Percentiles rank a stretch among this genome's conserved stretches.
Evolutionary conservation across 2,797 vertebrate species (phyloP).

Genomic region (Tokudaia muenninki): DNA sequence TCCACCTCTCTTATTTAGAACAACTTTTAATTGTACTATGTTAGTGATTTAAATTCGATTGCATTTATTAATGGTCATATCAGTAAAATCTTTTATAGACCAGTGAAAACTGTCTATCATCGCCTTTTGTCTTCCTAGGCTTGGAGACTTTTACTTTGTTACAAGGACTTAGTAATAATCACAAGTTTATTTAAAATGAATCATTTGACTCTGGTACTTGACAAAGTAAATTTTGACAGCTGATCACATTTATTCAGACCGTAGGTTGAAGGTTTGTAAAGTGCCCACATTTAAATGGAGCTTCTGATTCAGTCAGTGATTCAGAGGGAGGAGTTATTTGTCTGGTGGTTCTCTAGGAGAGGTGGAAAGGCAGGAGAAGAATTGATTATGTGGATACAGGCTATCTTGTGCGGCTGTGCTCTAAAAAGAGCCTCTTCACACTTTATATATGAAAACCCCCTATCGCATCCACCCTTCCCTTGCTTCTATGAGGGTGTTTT

Average conservation of each 20-base stretch:
- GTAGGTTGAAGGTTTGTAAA: constrained; percentile 17
- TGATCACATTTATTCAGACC: constrained; percentile 44
- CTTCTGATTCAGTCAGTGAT: background rate
- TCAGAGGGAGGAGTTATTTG: background rate
- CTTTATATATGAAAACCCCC: background rate
- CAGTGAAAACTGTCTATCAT: constrained; percentile 32
- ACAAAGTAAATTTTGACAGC: constrained; percentile 32
- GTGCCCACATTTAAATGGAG: background rate
- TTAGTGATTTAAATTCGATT: constrained; percentile 38
- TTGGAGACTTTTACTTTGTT: constrained; percentile 38
- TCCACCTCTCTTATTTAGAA: constrained; percentile 58
- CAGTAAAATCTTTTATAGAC: constrained; percentile 33
- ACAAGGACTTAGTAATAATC: constrained; percentile 11
- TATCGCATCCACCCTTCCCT: too few relatives aligned
- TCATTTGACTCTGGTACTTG: background rate
- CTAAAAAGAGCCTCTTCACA: background rate
- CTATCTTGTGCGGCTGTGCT: background rate
- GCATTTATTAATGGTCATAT: constrained; percentile 45
- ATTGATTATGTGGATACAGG: background rate
- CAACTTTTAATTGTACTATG: constrained; percentile 58
- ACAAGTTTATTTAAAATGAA: constrained; percentile 18
- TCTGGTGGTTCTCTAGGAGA: background rate
- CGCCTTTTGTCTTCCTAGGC: background rate
- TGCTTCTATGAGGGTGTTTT: too few relatives aligned
- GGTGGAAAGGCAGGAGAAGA: background rate